Conservation (phyloP, 2,888 invertebrate genomes). For the Perdita meconis region DNA sequence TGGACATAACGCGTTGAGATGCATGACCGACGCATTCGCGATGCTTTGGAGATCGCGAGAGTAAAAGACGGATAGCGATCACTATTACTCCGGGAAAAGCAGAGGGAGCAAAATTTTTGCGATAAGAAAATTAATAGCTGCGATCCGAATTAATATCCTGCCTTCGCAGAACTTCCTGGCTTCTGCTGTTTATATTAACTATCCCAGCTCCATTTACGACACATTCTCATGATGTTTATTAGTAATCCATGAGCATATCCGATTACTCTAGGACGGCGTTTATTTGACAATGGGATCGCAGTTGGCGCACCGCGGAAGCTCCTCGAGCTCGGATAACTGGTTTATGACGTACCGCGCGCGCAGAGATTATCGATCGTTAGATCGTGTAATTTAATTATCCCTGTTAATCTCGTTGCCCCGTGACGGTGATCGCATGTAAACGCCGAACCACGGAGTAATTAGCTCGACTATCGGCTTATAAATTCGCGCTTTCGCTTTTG, state of each 20-base stretch:
- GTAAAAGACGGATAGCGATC: constrained; percentile 9
- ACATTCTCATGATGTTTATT: not conserved
- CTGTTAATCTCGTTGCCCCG: constrained; percentile 30
- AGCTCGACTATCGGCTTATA: constrained; percentile 7
- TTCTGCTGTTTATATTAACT: not conserved
- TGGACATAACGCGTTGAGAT: constrained; percentile 29
- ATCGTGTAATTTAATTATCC: constrained; percentile 51
- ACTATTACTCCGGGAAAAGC: not conserved
- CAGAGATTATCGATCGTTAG: constrained; percentile 47
- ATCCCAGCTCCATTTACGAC: not conserved
- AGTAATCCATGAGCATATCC: not conserved
- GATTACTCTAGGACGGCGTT: not conserved
- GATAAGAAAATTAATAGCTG: not conserved
- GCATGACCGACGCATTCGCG: constrained; percentile 45
- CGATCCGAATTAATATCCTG: too few species aligned
- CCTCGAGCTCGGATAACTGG: constrained; percentile 27
- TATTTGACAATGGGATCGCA: constrained; percentile 20
- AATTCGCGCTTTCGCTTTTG: not conserved
- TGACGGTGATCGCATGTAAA: constrained; percentile 20
- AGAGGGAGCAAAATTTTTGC: too few species aligned
- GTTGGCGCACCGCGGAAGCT: constrained; percentile 16
- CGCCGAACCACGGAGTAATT: constrained; percentile 14
- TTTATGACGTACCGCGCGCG: constrained; percentile 17
- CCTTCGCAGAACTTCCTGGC: too few species aligned
- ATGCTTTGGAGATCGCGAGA: constrained; percentile 15